Conservation (phyloP, 37 sponge, comb jelly and placozoan genomes). For the Beroe forskalii region DNA sequence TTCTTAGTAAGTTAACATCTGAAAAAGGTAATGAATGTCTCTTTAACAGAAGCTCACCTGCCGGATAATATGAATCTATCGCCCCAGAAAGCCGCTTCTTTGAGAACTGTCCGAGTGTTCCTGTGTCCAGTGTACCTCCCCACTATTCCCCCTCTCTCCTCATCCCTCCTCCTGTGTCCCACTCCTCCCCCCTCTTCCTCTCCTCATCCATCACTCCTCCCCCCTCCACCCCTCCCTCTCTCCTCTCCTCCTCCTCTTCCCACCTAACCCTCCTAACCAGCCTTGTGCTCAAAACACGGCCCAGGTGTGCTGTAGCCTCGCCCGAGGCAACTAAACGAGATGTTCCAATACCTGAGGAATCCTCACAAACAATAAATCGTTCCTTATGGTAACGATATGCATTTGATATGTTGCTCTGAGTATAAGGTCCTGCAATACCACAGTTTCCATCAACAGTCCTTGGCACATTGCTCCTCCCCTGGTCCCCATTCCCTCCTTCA, state of each 20-base stretch:
- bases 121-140: conserved; percentile 25
- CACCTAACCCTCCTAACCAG: background rate
- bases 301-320: background rate
- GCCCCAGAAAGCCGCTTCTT: background rate
- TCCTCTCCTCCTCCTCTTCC: background rate
- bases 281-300: background rate
- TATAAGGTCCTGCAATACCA: no score
- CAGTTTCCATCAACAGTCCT: no score
- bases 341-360: background rate
- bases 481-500: no score
- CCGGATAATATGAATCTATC: background rate
- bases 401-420: no score
- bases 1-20: no score
- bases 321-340: background rate
- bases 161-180: background rate
- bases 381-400: no score
- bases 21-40: no score
- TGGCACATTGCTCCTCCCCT: no score
- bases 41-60: no score
- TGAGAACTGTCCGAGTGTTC: background rate
- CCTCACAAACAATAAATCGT: background rate
- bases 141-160: background rate
- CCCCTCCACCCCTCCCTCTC: background rate
- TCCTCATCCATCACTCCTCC: background rate
- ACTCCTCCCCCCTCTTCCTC: background rate